Evolutionary conservation across 35 echinoderm and acorn worm species (phyloP), one percentile per base, ranked within the genome.

Genomic region (Diadema setosum): DNA sequence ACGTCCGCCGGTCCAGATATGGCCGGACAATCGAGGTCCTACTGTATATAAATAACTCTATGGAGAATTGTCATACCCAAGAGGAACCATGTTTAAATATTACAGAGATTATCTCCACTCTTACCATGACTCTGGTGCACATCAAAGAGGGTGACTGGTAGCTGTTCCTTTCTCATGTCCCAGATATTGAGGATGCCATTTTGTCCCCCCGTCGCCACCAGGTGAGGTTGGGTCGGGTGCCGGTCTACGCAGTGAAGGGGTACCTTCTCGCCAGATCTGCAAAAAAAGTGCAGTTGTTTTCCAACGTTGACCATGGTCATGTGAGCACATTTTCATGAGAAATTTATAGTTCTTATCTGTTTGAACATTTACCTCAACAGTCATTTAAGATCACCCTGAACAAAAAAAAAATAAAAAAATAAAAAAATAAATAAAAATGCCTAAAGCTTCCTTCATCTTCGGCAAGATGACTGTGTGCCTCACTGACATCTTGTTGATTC

Each of bases 151-250:
- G 96, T 98, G 80, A 94, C 96, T 49, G 96, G 96, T 34, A 89
- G 80, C 25, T 94, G 90, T 57, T 95, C 93, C 58, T 94, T 87
- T 39, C 96, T 82, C 63, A 99, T 42, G 40, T 99, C 96, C 96
- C 96, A 99, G 49, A 99, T 87, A 41, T 85, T 94, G 23, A 99
- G 83, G 15, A 86, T 81, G 21, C 96, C 90, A 89, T 91, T 90
- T 46, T 94, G 85, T 48, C 96, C 88, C 12, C 96, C 96, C 3
- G 96, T 90, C 25, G 96, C 96, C 0, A 99, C 96, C 12, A 99
- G 76, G 63, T 99, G 96, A 39, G 96, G 84, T 44, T 99, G 96
- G 81, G 86, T 92, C n/a, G 96, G 93, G 73, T 99, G 96, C 74
- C 92, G 87, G 86, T 99, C 96, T 56, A 99, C 75, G 65, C 89